phyloP scores from a whole-genome alignment of 1,140 invertebrate species.

The Drosophila punjabiensis region DNA sequence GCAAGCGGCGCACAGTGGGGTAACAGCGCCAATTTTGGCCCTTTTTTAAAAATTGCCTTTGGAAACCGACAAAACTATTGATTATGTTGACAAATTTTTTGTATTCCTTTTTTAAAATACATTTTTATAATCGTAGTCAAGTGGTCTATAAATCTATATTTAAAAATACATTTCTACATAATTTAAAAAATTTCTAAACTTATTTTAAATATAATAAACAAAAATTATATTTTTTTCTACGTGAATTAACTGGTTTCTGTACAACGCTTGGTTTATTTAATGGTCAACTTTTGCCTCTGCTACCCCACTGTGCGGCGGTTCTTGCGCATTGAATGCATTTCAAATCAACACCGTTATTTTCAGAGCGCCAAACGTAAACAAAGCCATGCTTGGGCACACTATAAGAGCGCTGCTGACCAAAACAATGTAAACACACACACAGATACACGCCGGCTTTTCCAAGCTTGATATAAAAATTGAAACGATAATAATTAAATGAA shows the following conservation, averaged over 20 bases:
- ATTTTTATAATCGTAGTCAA: no score
- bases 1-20: neutral
- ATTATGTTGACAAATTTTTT: no score
- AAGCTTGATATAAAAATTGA: neutral
- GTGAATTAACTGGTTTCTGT: no score
- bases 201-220: no score
- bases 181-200: no score
- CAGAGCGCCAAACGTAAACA: conserved; percentile 29
- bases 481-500: neutral
- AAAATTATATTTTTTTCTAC: no score
- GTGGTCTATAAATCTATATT: no score
- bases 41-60: no score
- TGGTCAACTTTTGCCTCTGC: neutral
- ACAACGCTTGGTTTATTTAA: no score
- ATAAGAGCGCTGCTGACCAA: conserved; percentile 2
- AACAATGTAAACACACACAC: conserved; percentile 13
- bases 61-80: no score
- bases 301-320: conserved; percentile 7
- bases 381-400: conserved; percentile 5
- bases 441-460: conserved; percentile 8
- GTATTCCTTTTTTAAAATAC: no score
- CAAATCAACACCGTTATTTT: conserved; percentile 31
- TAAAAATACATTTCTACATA: no score
- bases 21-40: neutral
- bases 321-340: conserved; percentile 53